Percentiles rank a stretch among this genome's conserved stretches.
These are phyloP conservation scores for Aspidiotus rigidus DNA, from an alignment of 2,888 invertebrate genomes.

Conservation along the genomic window DNA sequence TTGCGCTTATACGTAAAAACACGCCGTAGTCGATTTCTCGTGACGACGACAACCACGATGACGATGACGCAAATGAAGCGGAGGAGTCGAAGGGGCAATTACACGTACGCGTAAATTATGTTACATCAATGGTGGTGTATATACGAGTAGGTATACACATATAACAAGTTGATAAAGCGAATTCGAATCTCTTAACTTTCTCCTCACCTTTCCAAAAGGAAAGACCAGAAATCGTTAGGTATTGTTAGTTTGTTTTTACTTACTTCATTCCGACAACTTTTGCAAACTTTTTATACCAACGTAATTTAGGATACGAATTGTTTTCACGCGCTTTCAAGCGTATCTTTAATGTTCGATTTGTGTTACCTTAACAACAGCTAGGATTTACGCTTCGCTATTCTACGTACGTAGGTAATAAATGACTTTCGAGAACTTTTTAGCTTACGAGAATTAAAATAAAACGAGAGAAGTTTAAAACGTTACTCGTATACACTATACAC, in stretches of 20 bases:
- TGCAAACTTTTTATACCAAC: conserved; percentile 20
- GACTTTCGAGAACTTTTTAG: conserved; percentile 20
- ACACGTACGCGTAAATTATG: neutral
- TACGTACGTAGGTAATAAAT: conserved; percentile 9
- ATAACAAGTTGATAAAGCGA: neutral
- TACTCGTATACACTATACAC: too few relatives aligned
- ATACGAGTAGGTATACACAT: too few relatives aligned
- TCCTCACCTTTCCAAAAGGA: conserved; percentile 6
- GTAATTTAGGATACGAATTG: conserved; percentile 21
- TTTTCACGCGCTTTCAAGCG: conserved; percentile 27
- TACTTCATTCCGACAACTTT: conserved; percentile 24
- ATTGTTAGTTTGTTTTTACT: conserved; percentile 30
- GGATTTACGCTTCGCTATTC: conserved; percentile 20
- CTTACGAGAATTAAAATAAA: conserved; percentile 19
- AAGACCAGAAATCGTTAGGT: conserved; percentile 16
- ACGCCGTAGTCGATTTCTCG: too few relatives aligned
- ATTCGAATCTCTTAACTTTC: conserved; percentile 5
- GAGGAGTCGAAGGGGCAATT: neutral
- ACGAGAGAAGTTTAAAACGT: conserved; percentile 1
- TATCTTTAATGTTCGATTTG: conserved; percentile 33
- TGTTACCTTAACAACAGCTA: conserved; percentile 24
- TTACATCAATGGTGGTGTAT: too few relatives aligned
- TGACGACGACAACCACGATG: too few relatives aligned
- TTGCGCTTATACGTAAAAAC: too few relatives aligned
- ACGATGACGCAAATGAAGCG: neutral